These are phyloP conservation scores for Rhabditoides inermis DNA, from an alignment of 2,888 invertebrate species.

Conservation along the genomic window DNA sequence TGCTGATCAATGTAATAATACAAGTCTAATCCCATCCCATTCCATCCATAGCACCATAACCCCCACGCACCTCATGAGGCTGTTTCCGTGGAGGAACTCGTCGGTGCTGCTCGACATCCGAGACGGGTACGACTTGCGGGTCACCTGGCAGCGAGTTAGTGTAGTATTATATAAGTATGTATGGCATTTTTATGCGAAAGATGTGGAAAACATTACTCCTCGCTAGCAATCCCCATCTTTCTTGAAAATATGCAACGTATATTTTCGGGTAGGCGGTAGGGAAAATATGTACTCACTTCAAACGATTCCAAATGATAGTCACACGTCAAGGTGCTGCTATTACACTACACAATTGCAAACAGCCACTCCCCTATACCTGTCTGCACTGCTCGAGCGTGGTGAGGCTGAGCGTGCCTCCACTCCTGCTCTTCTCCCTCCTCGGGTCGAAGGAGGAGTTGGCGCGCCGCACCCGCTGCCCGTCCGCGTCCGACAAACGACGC, in stretches of 20 bases:
- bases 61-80: background rate
- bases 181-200: too few relatives aligned
- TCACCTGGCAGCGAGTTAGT: conserved; percentile 8
- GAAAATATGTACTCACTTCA: too few relatives aligned
- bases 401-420: background rate
- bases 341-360: background rate
- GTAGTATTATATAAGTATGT: too few relatives aligned
- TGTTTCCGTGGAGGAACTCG: conserved; percentile 12
- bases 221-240: too few relatives aligned
- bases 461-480: too few relatives aligned
- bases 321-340: background rate
- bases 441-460: too few relatives aligned
- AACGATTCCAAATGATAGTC: too few relatives aligned
- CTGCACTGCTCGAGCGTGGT: background rate
- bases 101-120: conserved; percentile 22
- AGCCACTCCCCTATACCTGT: background rate
- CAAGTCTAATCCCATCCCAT: conserved; percentile 4
- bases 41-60: background rate
- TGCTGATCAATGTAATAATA: too few relatives aligned
- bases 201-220: too few relatives aligned
- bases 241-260: too few relatives aligned
- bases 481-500: too few relatives aligned
- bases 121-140: conserved; percentile 25
- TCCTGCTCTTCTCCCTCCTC: background rate
- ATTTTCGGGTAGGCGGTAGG: too few relatives aligned